These are phyloP conservation scores for Enteromius fasciolatus DNA, from an alignment of 2,797 vertebrate genomes.

Conservation along the genomic window DNA sequence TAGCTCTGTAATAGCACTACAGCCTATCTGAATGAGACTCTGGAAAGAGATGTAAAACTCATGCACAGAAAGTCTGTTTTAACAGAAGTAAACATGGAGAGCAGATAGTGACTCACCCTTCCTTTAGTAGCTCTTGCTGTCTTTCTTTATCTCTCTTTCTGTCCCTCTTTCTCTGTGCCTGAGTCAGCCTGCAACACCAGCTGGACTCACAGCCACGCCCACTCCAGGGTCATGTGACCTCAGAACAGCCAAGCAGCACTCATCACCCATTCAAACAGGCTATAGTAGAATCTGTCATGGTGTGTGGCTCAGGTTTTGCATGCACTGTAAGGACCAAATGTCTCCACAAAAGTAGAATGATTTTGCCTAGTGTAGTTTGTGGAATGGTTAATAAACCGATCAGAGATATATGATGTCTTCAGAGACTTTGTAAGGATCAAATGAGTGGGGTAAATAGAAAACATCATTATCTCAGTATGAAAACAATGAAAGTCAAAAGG, in stretches of 20 bases:
- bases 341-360: background rate
- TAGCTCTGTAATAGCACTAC: slow-evolving; percentile 15
- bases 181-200: slow-evolving; percentile 75
- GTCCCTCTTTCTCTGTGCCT: slow-evolving; percentile 64
- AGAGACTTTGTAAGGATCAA: background rate
- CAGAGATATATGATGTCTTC: background rate
- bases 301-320: slow-evolving; percentile 19
- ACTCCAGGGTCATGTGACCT: slow-evolving; percentile 71
- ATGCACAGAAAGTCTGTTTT: slow-evolving; percentile 1
- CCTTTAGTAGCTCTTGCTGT: slow-evolving; percentile 52
- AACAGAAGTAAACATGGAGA: slow-evolving; percentile 45
- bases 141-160: slow-evolving; percentile 51
- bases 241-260: slow-evolving; percentile 64
- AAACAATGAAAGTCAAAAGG: background rate
- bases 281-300: slow-evolving; percentile 61
- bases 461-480: background rate
- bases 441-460: background rate
- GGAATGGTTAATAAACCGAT: background rate
- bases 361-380: background rate
- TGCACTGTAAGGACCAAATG: background rate
- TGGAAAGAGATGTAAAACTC: slow-evolving; percentile 35
- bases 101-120: slow-evolving; percentile 75
- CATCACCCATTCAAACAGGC: slow-evolving; percentile 75
- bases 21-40: slow-evolving; percentile 10
- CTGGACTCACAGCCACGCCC: slow-evolving; percentile 74